Evolutionary conservation across 1,140 invertebrate species (phyloP).

Genomic region (Brachionus koreanus): DNA sequence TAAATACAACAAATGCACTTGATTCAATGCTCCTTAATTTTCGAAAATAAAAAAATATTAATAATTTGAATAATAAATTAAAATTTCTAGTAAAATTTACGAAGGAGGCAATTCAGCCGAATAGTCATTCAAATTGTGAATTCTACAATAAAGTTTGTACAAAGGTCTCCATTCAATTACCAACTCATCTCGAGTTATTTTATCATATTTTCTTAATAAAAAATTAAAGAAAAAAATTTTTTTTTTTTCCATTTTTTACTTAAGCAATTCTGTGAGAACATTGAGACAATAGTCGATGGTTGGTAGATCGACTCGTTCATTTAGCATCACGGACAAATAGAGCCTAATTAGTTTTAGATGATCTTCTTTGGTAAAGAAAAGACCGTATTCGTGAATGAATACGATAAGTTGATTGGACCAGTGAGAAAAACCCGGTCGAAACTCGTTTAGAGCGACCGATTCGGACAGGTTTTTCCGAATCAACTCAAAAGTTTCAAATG

Average conservation of each 20-base stretch:
- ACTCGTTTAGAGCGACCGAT: conserved; percentile 57
- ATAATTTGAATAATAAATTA: not conserved
- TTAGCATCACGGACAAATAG: conserved; percentile 71
- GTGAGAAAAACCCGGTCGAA: conserved; percentile 57
- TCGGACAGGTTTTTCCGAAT: conserved; percentile 60
- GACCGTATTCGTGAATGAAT: conserved; percentile 71
- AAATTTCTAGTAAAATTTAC: conserved; percentile 56
- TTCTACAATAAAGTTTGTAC: conserved; percentile 65
- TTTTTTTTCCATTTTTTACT: conserved; percentile 53
- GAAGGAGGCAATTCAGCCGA: conserved; percentile 64
- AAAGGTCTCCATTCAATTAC: conserved; percentile 79
- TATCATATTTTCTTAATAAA: conserved; percentile 66
- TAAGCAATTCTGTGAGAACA: conserved; percentile 55
- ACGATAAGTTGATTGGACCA: conserved; percentile 50
- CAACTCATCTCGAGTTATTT: conserved; percentile 73
- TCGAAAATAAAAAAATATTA: conserved; percentile 46
- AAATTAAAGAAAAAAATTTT: conserved; percentile 19
- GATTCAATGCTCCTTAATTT: not conserved
- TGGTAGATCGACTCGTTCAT: conserved; percentile 71
- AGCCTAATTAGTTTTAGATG: conserved; percentile 81
- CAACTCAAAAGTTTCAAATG: conserved; percentile 53
- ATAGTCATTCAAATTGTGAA: conserved; percentile 61
- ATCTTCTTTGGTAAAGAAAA: conserved; percentile 82
- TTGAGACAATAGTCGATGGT: conserved; percentile 67
- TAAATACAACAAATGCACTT: conserved; percentile 51